phyloP scores from a whole-genome alignment of 2,113 vertebrate species.

The Sinocyclocheilus rhinocerous region DNA sequence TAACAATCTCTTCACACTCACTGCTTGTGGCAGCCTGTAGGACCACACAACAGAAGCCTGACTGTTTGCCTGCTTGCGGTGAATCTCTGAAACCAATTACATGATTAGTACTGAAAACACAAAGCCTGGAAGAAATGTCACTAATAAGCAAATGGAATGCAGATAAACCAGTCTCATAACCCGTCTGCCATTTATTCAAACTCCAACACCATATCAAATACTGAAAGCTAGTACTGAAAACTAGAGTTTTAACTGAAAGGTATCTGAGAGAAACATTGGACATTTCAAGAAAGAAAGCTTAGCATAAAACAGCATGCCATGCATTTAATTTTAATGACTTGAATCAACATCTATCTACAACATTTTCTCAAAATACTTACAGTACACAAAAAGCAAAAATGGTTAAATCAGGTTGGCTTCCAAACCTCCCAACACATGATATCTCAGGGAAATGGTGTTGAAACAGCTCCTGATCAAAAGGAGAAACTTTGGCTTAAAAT shows the following conservation, averaged over 20 bases:
- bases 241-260: background rate
- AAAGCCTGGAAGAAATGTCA: background rate
- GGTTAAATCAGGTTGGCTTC: constrained; percentile 64
- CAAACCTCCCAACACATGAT: constrained; percentile 80
- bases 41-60: constrained; percentile 78
- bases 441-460: constrained; percentile 80
- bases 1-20: constrained; percentile 80
- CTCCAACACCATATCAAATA: background rate
- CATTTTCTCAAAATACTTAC: constrained; percentile 66
- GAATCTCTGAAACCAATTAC: constrained; percentile 74
- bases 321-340: background rate
- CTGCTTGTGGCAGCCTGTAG: constrained; percentile 69
- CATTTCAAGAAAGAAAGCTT: background rate
- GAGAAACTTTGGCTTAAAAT: background rate
- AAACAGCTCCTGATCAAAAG: constrained; percentile 73
- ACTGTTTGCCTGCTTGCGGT: constrained; percentile 66
- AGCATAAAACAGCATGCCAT: background rate
- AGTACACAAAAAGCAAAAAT: constrained; percentile 81
- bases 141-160: constrained; percentile 8
- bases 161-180: constrained; percentile 6
- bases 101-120: constrained; percentile 51
- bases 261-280: background rate
- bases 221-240: background rate
- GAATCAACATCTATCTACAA: background rate
- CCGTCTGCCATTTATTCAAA: background rate